Evolutionary conservation across 1,140 invertebrate species (phyloP), one percentile per base, ranked within the genome.

Genomic region (Eueides isabella): DNA sequence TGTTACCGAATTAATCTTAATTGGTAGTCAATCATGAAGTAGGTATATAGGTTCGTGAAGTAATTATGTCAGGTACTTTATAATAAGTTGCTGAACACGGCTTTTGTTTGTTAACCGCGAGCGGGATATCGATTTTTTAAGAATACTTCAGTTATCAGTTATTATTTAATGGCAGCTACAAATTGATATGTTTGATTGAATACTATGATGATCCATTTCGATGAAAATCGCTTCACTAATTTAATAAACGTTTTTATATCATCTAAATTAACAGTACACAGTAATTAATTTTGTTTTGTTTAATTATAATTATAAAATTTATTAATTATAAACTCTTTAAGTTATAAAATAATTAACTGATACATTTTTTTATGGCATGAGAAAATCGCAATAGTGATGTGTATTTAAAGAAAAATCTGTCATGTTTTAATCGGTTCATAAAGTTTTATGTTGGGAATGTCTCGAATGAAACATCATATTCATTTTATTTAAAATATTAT

Each of bases 1-100:
- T 73, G 63, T 74, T 80, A 80, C 71, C 77, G 55, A 77, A 78
- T 31, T 55, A 77, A 72, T 77, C 68, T 80, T 79, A 78, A 85
- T 80, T 81, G 77, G 78, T 75, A 19, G 48, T 55, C 48, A 23
- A 55, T 55, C 26, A 55, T 55, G 19, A 23, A 55, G 48, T 26
- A 55, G 23, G 48, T 55, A 55, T 55, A 55, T 55, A 26, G 19
- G 19, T 55, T 19, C 41, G 41, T 44, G 41, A 16, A 5, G 1
- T 23, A 55, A 55, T 23, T n/a, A 55, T 55, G 48, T 55, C 48
- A 55, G 48, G 48, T 26, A 55, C 48, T 16, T 38, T 14, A 19
- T 55, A 55, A 9, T 55, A 26, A 26, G 23, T 19, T 55, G 44
- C 44, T 55, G 19, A 55, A 26, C 48, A 26, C 48, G 48, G 48